Conservation (phyloP, 1,140 invertebrate genomes). For the Hyles vespertilio region DNA sequence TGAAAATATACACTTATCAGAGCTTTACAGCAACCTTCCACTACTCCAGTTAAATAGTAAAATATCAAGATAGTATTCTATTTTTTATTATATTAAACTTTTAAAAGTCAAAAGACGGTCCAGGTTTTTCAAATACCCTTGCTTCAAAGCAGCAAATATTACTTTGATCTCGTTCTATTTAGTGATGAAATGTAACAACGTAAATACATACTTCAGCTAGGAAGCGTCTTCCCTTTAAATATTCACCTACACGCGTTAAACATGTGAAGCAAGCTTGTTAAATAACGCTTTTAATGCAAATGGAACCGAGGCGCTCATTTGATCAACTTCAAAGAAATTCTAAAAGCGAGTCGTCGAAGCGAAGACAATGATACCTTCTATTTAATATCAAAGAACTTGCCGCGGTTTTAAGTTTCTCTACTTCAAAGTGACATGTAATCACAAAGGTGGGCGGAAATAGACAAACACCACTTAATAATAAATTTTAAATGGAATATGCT, state of each 20-base stretch:
- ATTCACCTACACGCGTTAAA: constrained; percentile 39
- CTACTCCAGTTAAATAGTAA: too few species aligned
- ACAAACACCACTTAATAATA: too few species aligned
- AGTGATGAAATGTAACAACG: constrained; percentile 46
- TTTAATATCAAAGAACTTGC: constrained; percentile 61
- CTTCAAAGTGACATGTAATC: constrained; percentile 1
- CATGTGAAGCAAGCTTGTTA: constrained; percentile 40
- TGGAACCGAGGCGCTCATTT: constrained; percentile 57
- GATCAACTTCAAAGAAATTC: constrained; percentile 69
- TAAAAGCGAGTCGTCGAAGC: constrained; percentile 63
- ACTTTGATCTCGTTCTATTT: constrained; percentile 67
- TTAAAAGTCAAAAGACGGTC: too few species aligned
- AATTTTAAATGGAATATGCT: too few species aligned
- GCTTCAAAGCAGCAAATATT: constrained; percentile 56
- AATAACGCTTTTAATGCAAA: constrained; percentile 61
- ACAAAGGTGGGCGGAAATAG: too few species aligned
- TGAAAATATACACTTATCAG: too few species aligned
- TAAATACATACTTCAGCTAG: constrained; percentile 54
- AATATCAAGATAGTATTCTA: too few species aligned
- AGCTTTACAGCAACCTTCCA: too few species aligned
- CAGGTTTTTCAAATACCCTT: constrained; percentile 33
- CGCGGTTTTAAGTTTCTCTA: constrained; percentile 37
- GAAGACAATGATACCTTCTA: constrained; percentile 72
- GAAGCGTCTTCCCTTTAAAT: constrained; percentile 55
- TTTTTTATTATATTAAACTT: too few species aligned